Evolutionary conservation across 1,140 invertebrate species (phyloP), one percentile per base, ranked within the genome.

Genomic region (Polypedilum vanderplanki): DNA sequence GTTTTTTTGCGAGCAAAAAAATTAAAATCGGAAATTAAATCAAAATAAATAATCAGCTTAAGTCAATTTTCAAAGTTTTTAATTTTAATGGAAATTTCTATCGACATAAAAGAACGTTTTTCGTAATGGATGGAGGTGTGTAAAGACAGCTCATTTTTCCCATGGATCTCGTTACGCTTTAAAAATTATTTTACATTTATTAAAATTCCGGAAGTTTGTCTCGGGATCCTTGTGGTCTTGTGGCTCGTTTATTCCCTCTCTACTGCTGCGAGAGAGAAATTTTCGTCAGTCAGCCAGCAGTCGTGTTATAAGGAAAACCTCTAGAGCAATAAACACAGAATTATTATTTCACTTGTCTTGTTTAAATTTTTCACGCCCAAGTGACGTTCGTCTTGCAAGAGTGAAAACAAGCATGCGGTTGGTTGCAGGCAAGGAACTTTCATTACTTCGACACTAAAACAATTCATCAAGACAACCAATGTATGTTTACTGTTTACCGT

Each of bases 31-130:
- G 65, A 70, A 22, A 70, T 70, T 8, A 8, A 70, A 70, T 70
- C 65, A 70, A 20, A 70, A 70, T 70, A 70, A 70, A 20, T 20
- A 70, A 70, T 70, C 65, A 70, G 18, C 4, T 70, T 15, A 67
- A 67, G 41, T 46, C 41, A 46, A 46, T 46, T 46, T 57, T 57
- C 12, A 12, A 15, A 57, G n/a, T 57, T 12, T n/a, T 57, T 9
- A 12, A 57, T 12, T 57, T 4, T n/a, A n/a, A n/a, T 57, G 46
- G 46, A 15, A 57, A 57, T 33, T 33, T 33, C 24, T 33, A 33
- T 33, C 24, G 24, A 33, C 24, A 33, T 33, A 33, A 33, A 33
- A 33, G 24, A 33, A 5, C 24, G 24, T 33, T n/a, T n/a, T n/a
- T n/a, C n/a, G 5, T 5, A 33, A 33, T 33, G 24, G 24, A 3